These are phyloP conservation scores for Chaetura pelagica DNA, from an alignment of 2,113 vertebrate species.

Conservation along the genomic window DNA sequence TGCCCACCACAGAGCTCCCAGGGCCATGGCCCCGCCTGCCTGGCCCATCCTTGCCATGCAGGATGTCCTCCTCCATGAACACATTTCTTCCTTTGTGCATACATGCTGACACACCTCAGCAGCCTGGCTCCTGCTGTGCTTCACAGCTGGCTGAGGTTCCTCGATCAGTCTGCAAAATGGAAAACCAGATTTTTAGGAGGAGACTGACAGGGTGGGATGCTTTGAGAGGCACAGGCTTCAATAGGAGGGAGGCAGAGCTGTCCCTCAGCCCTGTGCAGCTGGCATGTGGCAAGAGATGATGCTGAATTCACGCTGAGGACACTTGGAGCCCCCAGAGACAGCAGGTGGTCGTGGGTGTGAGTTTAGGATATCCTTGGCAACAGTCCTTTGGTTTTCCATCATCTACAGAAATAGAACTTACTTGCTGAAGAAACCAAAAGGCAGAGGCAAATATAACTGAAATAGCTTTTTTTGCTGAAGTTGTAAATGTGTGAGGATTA, in stretches of 20 bases:
- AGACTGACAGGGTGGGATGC: neutral
- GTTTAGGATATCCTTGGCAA: neutral
- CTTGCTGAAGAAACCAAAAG: neutral
- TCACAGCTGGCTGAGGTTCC: neutral
- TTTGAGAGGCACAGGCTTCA: neutral
- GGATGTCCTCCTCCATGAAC: neutral
- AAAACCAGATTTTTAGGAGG: neutral
- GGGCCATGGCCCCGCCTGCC: neutral
- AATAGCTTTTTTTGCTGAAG: neutral
- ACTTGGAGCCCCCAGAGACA: neutral
- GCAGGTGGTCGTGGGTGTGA: accelerated
- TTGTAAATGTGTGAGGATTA: neutral
- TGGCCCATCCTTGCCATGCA: accelerated
- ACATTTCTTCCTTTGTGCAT: neutral
- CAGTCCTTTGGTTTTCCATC: neutral
- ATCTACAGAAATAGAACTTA: neutral
- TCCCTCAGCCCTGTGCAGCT: neutral
- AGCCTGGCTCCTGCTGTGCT: neutral
- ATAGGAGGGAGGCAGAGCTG: accelerated
- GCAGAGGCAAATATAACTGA: neutral
- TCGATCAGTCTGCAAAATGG: neutral
- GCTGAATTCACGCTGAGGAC: neutral
- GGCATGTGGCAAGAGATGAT: accelerated
- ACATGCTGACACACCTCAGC: neutral
- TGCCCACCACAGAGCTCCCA: accelerated